These are phyloP conservation scores for Hippocampus mohnikei DNA, from an alignment of 2,113 vertebrate genomes.

Conservation along the genomic window DNA sequence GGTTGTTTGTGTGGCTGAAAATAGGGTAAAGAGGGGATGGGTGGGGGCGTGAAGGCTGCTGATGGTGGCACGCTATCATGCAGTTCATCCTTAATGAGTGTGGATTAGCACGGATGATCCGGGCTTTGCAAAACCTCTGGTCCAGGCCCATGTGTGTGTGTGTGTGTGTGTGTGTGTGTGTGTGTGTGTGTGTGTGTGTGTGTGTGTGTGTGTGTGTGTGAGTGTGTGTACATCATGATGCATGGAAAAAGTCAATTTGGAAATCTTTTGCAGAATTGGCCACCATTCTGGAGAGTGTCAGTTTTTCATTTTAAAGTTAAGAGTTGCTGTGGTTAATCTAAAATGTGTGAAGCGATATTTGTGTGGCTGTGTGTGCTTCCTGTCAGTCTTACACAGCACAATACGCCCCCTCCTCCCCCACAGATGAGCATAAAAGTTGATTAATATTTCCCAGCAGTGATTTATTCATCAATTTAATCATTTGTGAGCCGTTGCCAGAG, in stretches of 20 bases:
- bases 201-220: slow-evolving; percentile 2
- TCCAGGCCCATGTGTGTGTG: slow-evolving; percentile 36
- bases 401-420: slow-evolving; percentile 14
- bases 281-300: not conserved
- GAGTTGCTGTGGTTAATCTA: not conserved
- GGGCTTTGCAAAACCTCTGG: slow-evolving; percentile 69
- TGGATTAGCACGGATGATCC: slow-evolving; percentile 79
- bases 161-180: slow-evolving; percentile 2
- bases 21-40: slow-evolving; percentile 44
- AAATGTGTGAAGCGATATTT: not conserved
- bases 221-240: slow-evolving; percentile 25
- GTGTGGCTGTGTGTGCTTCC: not conserved
- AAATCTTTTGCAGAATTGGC: slow-evolving; percentile 59
- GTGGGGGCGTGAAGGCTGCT: slow-evolving; percentile 24
- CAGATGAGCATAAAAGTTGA: slow-evolving; percentile 49
- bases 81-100: slow-evolving; percentile 77
- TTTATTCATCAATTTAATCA: slow-evolving; percentile 55
- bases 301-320: not conserved
- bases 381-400: slow-evolving; percentile 15
- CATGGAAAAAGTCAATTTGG: slow-evolving; percentile 47
- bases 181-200: slow-evolving; percentile 6
- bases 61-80: slow-evolving; percentile 67
- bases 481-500: slow-evolving; percentile 36
- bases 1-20: slow-evolving; percentile 14
- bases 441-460: slow-evolving; percentile 56